Conservation (phyloP, 2,113 vertebrate species). For the Promerops cafer region DNA sequence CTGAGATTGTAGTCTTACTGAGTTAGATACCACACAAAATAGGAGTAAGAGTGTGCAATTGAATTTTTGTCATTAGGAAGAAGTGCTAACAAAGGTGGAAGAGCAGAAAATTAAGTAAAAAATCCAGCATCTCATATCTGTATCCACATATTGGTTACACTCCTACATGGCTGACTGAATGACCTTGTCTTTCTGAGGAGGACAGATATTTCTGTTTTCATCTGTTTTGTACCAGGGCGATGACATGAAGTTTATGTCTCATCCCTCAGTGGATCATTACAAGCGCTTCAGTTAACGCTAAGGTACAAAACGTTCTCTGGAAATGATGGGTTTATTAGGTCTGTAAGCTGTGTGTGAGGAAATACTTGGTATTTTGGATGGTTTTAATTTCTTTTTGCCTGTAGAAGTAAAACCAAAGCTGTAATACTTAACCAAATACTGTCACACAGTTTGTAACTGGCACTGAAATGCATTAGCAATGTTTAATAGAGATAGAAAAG, state of each 20-base stretch:
- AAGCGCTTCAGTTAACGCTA: background rate
- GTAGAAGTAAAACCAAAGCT: background rate
- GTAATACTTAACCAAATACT: background rate
- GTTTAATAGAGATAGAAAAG: background rate
- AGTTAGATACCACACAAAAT: background rate
- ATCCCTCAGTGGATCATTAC: background rate
- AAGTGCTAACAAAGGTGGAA: background rate
- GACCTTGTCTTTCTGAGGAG: background rate
- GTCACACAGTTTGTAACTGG: background rate
- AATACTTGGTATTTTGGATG: background rate
- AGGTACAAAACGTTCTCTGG: background rate
- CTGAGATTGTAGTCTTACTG: background rate
- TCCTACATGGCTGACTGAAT: background rate
- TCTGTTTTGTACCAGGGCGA: background rate
- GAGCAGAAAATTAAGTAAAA: background rate
- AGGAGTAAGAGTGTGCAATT: background rate
- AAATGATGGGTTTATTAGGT: background rate
- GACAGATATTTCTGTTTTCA: background rate
- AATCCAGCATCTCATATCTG: background rate
- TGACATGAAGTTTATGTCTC: background rate
- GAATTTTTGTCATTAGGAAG: background rate
- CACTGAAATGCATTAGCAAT: background rate
- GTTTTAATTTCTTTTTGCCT: background rate
- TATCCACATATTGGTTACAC: background rate
- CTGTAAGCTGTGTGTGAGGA: background rate